Conservation (phyloP, 2,113 vertebrate genomes). For the Scolopax mira region DNA sequence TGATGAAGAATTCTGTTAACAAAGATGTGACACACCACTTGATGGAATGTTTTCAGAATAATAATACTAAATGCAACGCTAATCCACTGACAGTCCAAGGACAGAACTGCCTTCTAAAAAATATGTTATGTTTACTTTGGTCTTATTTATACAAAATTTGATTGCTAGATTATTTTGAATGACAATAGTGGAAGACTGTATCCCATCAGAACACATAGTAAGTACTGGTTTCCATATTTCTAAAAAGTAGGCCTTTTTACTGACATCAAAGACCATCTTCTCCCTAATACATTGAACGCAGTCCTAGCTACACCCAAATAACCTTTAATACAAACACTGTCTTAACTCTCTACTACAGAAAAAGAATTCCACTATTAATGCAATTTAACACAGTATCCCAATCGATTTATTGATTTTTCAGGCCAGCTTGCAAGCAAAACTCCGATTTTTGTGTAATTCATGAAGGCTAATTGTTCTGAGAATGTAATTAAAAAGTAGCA, state of each 20-base stretch:
- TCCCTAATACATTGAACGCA: neutral
- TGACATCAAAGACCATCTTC: neutral
- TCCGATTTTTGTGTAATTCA: neutral
- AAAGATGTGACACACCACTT: neutral
- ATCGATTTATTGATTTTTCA: neutral
- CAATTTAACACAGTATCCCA: neutral
- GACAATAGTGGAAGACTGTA: neutral
- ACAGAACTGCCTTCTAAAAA: neutral
- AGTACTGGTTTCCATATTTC: neutral
- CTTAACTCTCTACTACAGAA: neutral
- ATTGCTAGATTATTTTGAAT: neutral
- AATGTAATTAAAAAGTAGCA: neutral
- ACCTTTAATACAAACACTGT: neutral
- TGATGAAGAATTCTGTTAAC: neutral
- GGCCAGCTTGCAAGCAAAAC: neutral
- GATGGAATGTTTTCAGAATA: neutral
- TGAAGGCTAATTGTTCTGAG: neutral
- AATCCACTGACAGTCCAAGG: neutral
- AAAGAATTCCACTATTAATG: neutral
- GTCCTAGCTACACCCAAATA: neutral
- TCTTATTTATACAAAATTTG: neutral
- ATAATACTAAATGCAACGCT: neutral
- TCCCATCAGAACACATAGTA: neutral
- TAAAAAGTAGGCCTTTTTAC: neutral
- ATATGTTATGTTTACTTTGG: neutral